A percentile compares a stretch with the other conserved stretches of the same genome.
Conservation (phyloP, 2,888 invertebrate genomes). For the Caenorhabditis virilis region DNA sequence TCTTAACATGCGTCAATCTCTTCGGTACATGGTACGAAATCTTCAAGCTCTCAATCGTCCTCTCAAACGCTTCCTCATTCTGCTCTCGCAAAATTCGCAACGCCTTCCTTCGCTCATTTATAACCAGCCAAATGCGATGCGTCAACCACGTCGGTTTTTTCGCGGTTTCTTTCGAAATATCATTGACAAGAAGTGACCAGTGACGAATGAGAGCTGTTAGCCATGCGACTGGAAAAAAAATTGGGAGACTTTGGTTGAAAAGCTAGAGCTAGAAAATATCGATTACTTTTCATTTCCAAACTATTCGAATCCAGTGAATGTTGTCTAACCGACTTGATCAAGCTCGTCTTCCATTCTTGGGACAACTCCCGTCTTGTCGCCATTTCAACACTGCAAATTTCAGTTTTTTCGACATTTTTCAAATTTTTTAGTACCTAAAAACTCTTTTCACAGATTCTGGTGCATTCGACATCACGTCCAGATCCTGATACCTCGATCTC, state of each 20-base stretch:
- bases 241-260: neutral
- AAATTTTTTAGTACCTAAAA: constrained; percentile 41
- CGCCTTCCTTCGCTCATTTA: constrained; percentile 58
- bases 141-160: constrained; percentile 64
- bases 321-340: constrained; percentile 56
- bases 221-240: constrained; percentile 58
- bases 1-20: constrained; percentile 57
- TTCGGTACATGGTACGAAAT: constrained; percentile 66
- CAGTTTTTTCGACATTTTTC: neutral
- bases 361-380: constrained; percentile 59
- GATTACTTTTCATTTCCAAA: constrained; percentile 58
- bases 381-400: constrained; percentile 56
- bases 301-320: constrained; percentile 58
- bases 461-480: constrained; percentile 58
- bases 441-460: constrained; percentile 63
- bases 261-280: too few species aligned
- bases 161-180: constrained; percentile 50
- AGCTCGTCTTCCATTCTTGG: constrained; percentile 58
- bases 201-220: constrained; percentile 65
- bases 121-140: constrained; percentile 56
- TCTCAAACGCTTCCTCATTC: constrained; percentile 51
- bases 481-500: constrained; percentile 51
- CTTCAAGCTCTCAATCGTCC: constrained; percentile 52
- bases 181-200: constrained; percentile 63
- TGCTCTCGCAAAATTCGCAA: constrained; percentile 52